Percentiles rank a stretch among this genome's conserved stretches.
Evolutionary conservation across 1,140 invertebrate species (phyloP).

Genomic region (Heliconius hewitsoni): DNA sequence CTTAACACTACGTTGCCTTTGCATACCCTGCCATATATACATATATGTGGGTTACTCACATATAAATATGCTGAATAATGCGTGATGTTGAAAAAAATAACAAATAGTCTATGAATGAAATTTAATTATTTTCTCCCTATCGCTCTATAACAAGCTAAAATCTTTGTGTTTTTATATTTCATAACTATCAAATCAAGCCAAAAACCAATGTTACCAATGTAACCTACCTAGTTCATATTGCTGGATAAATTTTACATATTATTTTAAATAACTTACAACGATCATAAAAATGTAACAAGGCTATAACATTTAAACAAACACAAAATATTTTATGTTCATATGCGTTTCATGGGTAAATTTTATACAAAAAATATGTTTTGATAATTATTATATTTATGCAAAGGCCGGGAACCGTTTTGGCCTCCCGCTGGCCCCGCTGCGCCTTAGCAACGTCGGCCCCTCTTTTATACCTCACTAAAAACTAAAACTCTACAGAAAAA

Average conservation of each 20-base stretch:
- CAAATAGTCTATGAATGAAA: no score
- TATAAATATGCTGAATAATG: no score
- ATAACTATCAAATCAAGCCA: no score
- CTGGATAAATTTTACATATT: background rate
- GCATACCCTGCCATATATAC: no score
- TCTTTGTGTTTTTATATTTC: no score
- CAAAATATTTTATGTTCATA: slow-evolving; percentile 33
- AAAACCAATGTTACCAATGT: no score
- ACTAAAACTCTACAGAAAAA: slow-evolving; percentile 50
- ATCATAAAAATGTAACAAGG: slow-evolving; percentile 5
- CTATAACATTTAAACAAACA: slow-evolving; percentile 18
- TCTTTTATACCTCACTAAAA: slow-evolving; percentile 64
- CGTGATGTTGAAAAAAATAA: no score
- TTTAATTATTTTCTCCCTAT: no score
- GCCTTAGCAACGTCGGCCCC: slow-evolving; percentile 56
- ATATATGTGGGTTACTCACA: no score
- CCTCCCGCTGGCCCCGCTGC: slow-evolving; percentile 59
- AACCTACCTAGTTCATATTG: background rate
- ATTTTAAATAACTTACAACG: background rate
- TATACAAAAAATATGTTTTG: slow-evolving; percentile 57
- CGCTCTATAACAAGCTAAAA: no score
- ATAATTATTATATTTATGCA: slow-evolving; percentile 74
- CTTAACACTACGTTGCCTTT: no score
- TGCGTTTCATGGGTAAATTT: slow-evolving; percentile 29
- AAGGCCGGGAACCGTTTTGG: slow-evolving; percentile 50